These are phyloP conservation scores for Nansenia antarctica DNA, from an alignment of 2,113 vertebrate genomes.

Conservation along the genomic window DNA sequence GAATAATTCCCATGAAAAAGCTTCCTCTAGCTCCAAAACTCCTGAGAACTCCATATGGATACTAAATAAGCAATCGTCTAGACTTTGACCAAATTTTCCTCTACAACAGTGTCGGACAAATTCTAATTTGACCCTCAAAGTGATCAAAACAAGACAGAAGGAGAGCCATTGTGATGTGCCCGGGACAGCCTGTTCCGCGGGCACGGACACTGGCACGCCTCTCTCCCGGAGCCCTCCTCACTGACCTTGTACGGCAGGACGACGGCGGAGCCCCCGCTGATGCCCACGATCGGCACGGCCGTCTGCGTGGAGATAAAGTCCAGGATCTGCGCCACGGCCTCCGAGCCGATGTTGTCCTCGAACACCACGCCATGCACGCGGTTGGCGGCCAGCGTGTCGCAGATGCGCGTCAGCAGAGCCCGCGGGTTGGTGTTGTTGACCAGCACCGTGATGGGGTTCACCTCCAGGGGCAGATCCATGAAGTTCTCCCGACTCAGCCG, in stretches of 20 bases:
- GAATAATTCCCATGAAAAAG: too few species aligned
- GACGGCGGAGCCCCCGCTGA: slow-evolving; percentile 92
- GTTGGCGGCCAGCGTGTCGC: slow-evolving; percentile 85
- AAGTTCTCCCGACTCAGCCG: slow-evolving; percentile 90
- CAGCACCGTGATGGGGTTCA: slow-evolving; percentile 89
- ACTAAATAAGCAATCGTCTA: too few species aligned
- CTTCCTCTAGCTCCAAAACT: too few species aligned
- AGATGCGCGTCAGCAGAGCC: slow-evolving; percentile 91
- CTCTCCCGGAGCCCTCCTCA: slow-evolving; percentile 32
- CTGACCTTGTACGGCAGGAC: slow-evolving; percentile 94
- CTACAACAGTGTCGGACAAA: too few species aligned
- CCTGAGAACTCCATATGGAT: too few species aligned
- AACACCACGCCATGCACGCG: slow-evolving; percentile 94
- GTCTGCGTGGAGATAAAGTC: slow-evolving; percentile 96
- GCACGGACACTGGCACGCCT: slow-evolving; percentile 73
- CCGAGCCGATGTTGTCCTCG: slow-evolving; percentile 92
- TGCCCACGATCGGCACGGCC: slow-evolving; percentile 91
- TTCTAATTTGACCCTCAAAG: too few species aligned
- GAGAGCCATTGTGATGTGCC: too few species aligned
- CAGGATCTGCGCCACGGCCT: slow-evolving; percentile 95
- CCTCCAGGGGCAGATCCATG: slow-evolving; percentile 92
- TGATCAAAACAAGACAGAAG: too few species aligned
- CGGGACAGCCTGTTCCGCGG: slow-evolving; percentile 18
- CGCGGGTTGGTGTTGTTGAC: slow-evolving; percentile 95
- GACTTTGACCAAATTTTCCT: too few species aligned